Evolutionary conservation across 2,113 vertebrate genomes (phyloP), one percentile per base, ranked within the genome.

Genomic region (Alligator sinensis): DNA sequence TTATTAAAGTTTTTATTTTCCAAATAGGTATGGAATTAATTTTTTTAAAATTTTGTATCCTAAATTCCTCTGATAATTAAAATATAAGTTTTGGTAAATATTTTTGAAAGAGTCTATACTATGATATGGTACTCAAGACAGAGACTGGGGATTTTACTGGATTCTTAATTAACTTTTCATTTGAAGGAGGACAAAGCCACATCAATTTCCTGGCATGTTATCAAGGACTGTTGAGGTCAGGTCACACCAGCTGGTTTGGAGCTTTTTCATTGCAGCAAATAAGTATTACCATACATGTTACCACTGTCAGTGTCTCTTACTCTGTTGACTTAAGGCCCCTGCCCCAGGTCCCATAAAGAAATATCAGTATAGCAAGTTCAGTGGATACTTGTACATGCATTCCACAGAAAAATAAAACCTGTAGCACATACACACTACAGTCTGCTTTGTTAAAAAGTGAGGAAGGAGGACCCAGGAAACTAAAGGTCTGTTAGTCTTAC

Each of bases 241-340:
- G 27, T 88, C 57, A 66, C 11, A 82, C 59, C 47, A 91, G 59
- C 15, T 62, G 57, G 1, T 54, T 77, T 54, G 28, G 68, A 92
- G 63, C 27, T 75, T 96, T 91, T 13, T 89, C 72, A 88, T 91
- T 94, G 70, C 13, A 85, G 10, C 77, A 88, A 96, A 74, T 60
- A 82, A 54, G 1, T 76, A 84, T 82, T 88, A 62, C 13, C n/a
- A 83, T 6, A 6, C 21, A 21, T 38, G 12, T 27, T 89, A 70
- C 18, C 66, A 75, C 57, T 84, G 13, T 62, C 76, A 83, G 82
- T n/a, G 25, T 80, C 27, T 62, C 68, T 94, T 91, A 47, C 11
- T 82, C 9, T 82, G 12, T 58, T 24, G 62, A 24, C 60, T 61
- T 22, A 13, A 15, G 15, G 4, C 2, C 78, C 70, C 90, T 83